A percentile compares a stretch with the other conserved stretches of the same genome.
Evolutionary conservation across 2,888 invertebrate genomes (phyloP).

Genomic region (Melieria omissa): DNA sequence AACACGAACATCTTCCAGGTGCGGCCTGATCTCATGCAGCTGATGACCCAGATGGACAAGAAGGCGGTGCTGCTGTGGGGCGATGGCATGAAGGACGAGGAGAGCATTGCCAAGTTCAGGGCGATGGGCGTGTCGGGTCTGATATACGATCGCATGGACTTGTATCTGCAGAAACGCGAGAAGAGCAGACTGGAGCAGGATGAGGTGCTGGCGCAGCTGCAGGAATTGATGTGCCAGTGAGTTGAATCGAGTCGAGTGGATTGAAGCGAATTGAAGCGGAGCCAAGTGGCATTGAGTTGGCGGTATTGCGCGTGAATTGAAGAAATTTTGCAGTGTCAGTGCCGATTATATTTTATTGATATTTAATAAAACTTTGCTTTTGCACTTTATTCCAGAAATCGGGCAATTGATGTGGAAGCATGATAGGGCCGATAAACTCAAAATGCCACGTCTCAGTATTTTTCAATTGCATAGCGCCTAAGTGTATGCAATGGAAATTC

Average conservation of each 20-base stretch:
- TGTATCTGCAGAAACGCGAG: background rate
- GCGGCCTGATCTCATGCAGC: constrained; percentile 76
- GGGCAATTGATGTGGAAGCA: too few species aligned
- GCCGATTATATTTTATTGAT: too few species aligned
- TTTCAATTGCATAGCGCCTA: too few species aligned
- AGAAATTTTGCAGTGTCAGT: too few species aligned
- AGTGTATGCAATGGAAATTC: too few species aligned
- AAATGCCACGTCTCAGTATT: too few species aligned
- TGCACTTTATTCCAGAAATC: too few species aligned
- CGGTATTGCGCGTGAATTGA: too few species aligned
- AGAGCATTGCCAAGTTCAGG: constrained; percentile 84
- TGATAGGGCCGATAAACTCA: too few species aligned
- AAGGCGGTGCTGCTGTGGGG: constrained; percentile 93
- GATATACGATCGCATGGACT: constrained; percentile 75
- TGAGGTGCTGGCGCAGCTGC: background rate
- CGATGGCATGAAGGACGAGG: constrained; percentile 87
- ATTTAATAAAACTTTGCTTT: too few species aligned
- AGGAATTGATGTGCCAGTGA: background rate
- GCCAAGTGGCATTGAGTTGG: too few species aligned
- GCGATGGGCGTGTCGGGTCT: constrained; percentile 90
- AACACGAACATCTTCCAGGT: constrained; percentile 89
- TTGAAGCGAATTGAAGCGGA: background rate
- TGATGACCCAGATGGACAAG: constrained; percentile 80
- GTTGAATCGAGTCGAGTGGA: background rate
- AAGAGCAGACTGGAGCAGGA: background rate